These are phyloP conservation scores for Gibbula magus DNA, from an alignment of 2,888 invertebrate species.

Conservation along the genomic window DNA sequence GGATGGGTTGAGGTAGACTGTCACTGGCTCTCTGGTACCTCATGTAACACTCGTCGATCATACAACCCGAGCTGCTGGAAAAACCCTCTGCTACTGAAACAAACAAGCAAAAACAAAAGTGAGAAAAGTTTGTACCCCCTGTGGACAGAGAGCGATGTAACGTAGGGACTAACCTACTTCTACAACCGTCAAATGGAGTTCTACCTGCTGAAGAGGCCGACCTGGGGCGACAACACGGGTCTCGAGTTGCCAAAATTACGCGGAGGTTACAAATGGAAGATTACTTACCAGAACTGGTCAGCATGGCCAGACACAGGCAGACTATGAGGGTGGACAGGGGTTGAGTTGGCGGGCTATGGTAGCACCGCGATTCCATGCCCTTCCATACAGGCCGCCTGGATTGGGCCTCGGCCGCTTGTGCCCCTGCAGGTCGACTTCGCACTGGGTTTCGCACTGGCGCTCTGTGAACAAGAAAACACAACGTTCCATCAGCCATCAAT, in stretches of 20 bases:
- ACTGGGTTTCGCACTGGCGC: conserved; percentile 25
- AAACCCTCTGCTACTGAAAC: conserved; percentile 31
- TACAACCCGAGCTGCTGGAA: conserved; percentile 48
- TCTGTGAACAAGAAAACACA: conserved; percentile 38
- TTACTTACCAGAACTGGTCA: conserved; percentile 34
- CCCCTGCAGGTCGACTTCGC: conserved; percentile 12
- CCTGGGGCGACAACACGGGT: background rate
- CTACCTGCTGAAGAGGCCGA: background rate
- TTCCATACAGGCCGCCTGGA: conserved; percentile 49
- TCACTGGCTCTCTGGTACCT: conserved; percentile 42
- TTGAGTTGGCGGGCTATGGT: conserved; percentile 46
- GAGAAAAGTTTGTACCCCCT: background rate
- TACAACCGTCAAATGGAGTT: conserved; percentile 9
- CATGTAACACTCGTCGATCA: conserved; percentile 62
- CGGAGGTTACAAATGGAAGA: background rate
- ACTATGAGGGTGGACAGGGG: conserved; percentile 39
- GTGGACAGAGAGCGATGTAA: background rate
- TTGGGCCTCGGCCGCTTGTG: conserved; percentile 40
- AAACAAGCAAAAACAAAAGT: background rate
- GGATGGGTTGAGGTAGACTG: conserved; percentile 49
- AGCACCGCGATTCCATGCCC: conserved; percentile 55
- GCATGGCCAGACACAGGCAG: conserved; percentile 30
- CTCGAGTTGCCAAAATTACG: background rate
- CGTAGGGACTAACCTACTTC: conserved; percentile 8
- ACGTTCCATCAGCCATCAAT: conserved; percentile 53